A percentile compares a stretch with the other conserved stretches of the same genome.
Conservation (phyloP, 2,797 vertebrate species). For the Lindbergichthys nudifrons region DNA sequence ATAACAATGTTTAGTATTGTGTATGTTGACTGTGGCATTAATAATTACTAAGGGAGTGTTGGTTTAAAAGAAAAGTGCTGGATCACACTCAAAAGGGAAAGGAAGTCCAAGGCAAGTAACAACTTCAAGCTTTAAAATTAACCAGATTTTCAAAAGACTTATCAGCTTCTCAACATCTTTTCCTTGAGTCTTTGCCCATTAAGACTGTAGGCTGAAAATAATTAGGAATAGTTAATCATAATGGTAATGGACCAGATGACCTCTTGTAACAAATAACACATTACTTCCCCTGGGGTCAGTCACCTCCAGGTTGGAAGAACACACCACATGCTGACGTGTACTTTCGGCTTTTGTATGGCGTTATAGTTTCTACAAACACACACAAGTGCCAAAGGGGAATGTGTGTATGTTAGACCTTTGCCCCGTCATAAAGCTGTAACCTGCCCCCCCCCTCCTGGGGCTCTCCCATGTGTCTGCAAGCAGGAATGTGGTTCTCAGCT, state of each 20-base stretch:
- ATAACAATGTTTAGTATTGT: conserved; percentile 18
- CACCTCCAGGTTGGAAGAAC: conserved; percentile 57
- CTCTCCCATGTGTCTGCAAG: conserved; percentile 20
- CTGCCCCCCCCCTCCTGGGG: conserved; percentile 6
- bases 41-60: conserved; percentile 26
- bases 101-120: not conserved
- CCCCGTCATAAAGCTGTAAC: conserved; percentile 60
- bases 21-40: conserved; percentile 21
- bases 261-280: conserved; percentile 8
- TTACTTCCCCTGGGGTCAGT: conserved; percentile 42
- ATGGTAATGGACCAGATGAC: conserved; percentile 18
- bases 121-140: not conserved
- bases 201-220: not conserved
- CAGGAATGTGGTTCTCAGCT: conserved; percentile 46
- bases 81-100: not conserved
- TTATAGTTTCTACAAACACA: conserved; percentile 8
- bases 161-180: not conserved
- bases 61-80: not conserved
- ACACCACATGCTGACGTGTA: conserved; percentile 30
- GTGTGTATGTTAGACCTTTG: conserved; percentile 62
- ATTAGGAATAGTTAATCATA: not conserved
- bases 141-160: not conserved
- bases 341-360: conserved; percentile 13
- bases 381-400: conserved; percentile 21
- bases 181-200: not conserved